Evolutionary conservation across 2,113 vertebrate species (phyloP).

Genomic region (Xenopus borealis): DNA sequence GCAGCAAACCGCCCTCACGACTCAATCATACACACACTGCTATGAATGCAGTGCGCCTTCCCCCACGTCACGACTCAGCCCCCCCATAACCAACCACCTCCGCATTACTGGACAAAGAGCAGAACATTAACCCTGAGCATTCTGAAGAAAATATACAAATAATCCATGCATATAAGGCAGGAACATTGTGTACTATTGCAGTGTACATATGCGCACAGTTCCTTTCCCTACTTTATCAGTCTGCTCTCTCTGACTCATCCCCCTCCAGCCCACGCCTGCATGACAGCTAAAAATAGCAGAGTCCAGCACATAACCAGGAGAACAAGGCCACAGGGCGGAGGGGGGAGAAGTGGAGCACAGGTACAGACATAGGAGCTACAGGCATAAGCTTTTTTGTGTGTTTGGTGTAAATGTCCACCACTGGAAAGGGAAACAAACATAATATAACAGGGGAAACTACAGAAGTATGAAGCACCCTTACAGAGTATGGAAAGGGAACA

Average conservation of each 20-base stretch:
- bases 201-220: constrained; percentile 8
- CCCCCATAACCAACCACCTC: not conserved
- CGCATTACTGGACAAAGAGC: constrained; percentile 44
- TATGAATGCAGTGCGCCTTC: constrained; percentile 26
- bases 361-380: constrained; percentile 18
- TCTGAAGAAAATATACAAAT: constrained; percentile 16
- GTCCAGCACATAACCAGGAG: constrained; percentile 33
- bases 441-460: too few relatives aligned
- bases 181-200: constrained; percentile 7
- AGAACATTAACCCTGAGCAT: constrained; percentile 40
- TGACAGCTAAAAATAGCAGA: constrained; percentile 41
- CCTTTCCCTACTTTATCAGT: constrained; percentile 23
- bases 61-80: constrained; percentile 34
- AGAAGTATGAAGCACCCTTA: too few relatives aligned
- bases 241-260: constrained; percentile 37
- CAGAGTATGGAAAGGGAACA: too few relatives aligned
- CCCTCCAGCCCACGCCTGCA: constrained; percentile 42
- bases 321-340: constrained; percentile 23
- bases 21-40: constrained; percentile 30
- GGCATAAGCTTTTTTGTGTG: not conserved
- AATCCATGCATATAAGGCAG: not conserved
- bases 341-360: not conserved
- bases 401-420: too few relatives aligned
- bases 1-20: constrained; percentile 27
- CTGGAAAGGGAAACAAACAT: too few relatives aligned